Base-by-base conservation (phyloP, 2,888 invertebrate species). In the Dicyrtoma fusca region DNA sequence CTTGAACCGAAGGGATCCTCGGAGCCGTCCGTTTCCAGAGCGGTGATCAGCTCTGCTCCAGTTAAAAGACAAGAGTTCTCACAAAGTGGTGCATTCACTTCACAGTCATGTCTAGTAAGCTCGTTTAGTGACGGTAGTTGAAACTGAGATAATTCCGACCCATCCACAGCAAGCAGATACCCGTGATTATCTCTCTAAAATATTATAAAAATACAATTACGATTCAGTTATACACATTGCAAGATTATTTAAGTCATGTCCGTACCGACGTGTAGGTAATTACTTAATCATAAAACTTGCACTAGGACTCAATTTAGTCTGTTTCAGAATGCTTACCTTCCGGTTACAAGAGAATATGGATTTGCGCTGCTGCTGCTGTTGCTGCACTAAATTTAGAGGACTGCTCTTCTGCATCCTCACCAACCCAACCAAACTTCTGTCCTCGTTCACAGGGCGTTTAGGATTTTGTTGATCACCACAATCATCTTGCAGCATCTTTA, bases 21-120 rank as follows among this genome's bases (percentile, higher is more conserved):
- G 3, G 34, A 21, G 19, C 21, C 21, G 23, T 65, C 42, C 1
- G 25, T 34, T 19, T 86, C 86, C 34, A 87, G 82, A 21, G 87
- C 87, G 42, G 81, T 84, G 49, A 87, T 81, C 59, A 87, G 81
- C 69, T 87, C 87, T 66, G 84, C 84, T 11, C 87, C 87, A 74
- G 86, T 85, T 23, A 87, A 81, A 47, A 87, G 82, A 23, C 82
- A 80, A 70, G 81, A 83, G 34, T 76, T 73, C 8, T 77, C 76
- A 70, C 82, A 82, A 6, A 86, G 83, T 1, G 87, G 87, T 13
- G 87, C 87, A 78, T 87, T 87, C 19, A 87, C 87, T 76, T 86
- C 87, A 77, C 83, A 87, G 80, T 87, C 87, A 76, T 85, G 86
- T 75, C 85, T 23, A 5, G 59, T 59, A 59, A 59, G 59, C 34